These are phyloP conservation scores for Epinotia brunnichana DNA, from an alignment of 2,888 invertebrate genomes.

Conservation along the genomic window DNA sequence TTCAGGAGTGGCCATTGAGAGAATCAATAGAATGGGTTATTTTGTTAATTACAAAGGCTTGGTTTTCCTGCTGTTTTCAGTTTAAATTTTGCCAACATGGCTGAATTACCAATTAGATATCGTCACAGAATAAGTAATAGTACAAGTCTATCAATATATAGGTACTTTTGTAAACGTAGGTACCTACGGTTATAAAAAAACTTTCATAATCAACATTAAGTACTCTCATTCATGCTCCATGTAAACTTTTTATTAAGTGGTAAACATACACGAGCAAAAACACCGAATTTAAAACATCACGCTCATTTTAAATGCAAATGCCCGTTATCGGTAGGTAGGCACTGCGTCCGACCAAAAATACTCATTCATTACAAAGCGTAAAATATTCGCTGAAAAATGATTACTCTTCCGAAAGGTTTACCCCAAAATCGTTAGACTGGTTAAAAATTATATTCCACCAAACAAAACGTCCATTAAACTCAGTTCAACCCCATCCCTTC, in stretches of 20 bases:
- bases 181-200: no score
- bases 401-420: conserved; percentile 66
- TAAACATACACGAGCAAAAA: neutral
- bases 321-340: conserved; percentile 9
- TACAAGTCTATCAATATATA: no score
- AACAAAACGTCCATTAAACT: conserved; percentile 82
- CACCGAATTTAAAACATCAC: neutral
- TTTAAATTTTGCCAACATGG: neutral
- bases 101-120: neutral
- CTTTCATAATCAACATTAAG: no score
- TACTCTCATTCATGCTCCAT: neutral
- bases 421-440: conserved; percentile 71
- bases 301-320: conserved; percentile 34
- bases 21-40: conserved; percentile 32
- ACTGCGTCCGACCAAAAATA: conserved; percentile 38
- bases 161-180: no score
- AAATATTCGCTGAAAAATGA: conserved; percentile 67
- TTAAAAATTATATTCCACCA: conserved; percentile 74
- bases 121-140: no score
- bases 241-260: no score
- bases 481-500: conserved; percentile 80
- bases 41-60: conserved; percentile 24
- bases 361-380: conserved; percentile 56
- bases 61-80: conserved; percentile 6
- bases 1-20: conserved; percentile 37